Evolutionary conservation across 2,888 invertebrate species (phyloP), one percentile per base, ranked within the genome.

Genomic region (Drosophila mimica): DNA sequence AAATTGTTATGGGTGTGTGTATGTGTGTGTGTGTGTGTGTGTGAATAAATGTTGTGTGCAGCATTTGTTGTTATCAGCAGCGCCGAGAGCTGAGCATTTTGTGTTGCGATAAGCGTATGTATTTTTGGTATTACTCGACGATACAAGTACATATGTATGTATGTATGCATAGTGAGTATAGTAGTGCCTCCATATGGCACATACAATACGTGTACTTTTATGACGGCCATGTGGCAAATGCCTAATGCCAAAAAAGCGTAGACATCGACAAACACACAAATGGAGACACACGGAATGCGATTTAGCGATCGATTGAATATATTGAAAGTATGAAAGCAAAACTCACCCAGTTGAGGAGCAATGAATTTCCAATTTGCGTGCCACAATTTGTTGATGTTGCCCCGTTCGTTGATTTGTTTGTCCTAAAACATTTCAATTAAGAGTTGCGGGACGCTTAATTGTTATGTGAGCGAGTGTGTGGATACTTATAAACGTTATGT

Each of bases 381-480:
- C 62, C 76, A 57, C 67, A 58, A 70, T 76, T 48, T 64, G 53
- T 38, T 56, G 20, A 13, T 68, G 33, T 33, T 59, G 25, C 58
- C 57, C 63, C 17, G 34, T 57, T 13, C 52, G 59, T 60, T 68
- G 82, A 86, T 86, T 88, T 65, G 59, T 81, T 81, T 71, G 85
- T 81, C 81, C 70, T 79, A 70, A 82, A 81, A 82, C 89, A 81
- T 81, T 86, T 86, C 84, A 86, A 85, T 85, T 88, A 86, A 81
- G 70, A 63, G 60, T 70, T 79, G 82, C 81, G 71, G 61, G 64
- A 71, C 73, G 74, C 70, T 82, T 83, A 81, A 87, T 83, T 86
- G 86, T 76, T 74, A 68, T 78, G 69, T 68, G 66, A 62, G 53
- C 63, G 79, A 48, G 57, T 70, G 66, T 49, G 57, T 63, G 79